Conservation (phyloP, 2,888 invertebrate genomes). For the Aethes cnicana region DNA sequence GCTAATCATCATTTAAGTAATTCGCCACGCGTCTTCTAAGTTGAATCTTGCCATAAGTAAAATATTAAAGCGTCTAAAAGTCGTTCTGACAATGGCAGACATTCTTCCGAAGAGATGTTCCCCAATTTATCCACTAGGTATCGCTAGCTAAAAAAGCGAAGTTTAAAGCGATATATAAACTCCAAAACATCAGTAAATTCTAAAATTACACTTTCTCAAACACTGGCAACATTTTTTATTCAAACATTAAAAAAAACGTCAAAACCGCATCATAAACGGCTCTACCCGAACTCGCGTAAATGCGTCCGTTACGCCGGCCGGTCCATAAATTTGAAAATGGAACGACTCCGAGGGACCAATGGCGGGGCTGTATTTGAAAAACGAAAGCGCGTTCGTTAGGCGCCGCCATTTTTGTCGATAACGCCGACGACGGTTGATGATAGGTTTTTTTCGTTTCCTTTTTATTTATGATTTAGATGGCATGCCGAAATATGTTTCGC, state of each 20-base stretch:
- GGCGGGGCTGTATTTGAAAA: conserved; percentile 38
- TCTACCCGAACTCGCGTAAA: conserved; percentile 39
- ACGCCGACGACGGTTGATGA: conserved; percentile 23
- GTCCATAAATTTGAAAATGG: conserved; percentile 59
- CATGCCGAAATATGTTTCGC: background rate
- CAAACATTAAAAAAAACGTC: conserved; percentile 19
- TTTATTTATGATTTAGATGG: conserved; percentile 16
- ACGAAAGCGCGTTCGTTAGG: conserved; percentile 36
- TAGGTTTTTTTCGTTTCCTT: conserved; percentile 9
- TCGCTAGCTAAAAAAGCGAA: too few relatives aligned
- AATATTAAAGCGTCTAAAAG: too few relatives aligned
- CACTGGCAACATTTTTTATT: conserved; percentile 15
- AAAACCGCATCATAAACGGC: conserved; percentile 37
- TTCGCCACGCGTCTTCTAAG: too few relatives aligned
- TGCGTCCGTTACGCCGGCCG: conserved; percentile 43
- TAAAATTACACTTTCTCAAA: conserved; percentile 15
- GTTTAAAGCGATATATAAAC: too few relatives aligned
- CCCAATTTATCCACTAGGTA: too few relatives aligned
- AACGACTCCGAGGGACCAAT: conserved; percentile 44
- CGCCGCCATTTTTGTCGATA: conserved; percentile 32
- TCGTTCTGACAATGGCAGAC: too few relatives aligned
- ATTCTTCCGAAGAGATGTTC: too few relatives aligned
- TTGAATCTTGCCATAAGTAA: too few relatives aligned
- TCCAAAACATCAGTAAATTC: conserved; percentile 3
- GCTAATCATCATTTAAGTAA: too few relatives aligned